These are phyloP conservation scores for Eucidaris tribuloides DNA, from an alignment of 35 echinoderm and acorn worm genomes.

Conservation along the genomic window DNA sequence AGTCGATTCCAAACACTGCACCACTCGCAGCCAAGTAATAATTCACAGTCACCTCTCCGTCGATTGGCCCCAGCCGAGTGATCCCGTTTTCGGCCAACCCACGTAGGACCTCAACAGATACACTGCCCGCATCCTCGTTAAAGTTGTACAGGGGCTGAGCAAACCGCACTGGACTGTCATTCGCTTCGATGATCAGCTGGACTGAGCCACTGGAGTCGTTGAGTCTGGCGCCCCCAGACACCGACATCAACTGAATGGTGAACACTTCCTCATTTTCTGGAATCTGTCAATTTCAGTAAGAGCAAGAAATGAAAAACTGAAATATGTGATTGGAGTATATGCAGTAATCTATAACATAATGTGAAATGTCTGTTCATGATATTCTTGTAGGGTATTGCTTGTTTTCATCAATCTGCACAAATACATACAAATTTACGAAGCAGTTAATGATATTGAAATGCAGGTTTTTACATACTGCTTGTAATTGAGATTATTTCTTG, in stretches of 20 bases:
- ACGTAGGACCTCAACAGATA: conserved; percentile 45
- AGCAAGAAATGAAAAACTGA: too few relatives aligned
- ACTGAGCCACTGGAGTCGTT: conserved; percentile 41
- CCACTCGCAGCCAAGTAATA: conserved; percentile 58
- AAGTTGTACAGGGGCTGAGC: conserved; percentile 63
- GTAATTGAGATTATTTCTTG: too few relatives aligned
- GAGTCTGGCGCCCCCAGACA: conserved; percentile 59
- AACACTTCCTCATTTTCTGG: conserved; percentile 93
- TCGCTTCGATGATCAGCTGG: conserved; percentile 54
- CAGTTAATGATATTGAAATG: too few relatives aligned
- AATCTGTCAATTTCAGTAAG: conserved; percentile 40
- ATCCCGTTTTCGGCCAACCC: conserved; percentile 43
- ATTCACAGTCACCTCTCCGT: conserved; percentile 51
- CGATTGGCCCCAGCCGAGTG: conserved; percentile 47
- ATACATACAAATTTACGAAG: too few relatives aligned
- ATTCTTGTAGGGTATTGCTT: too few relatives aligned
- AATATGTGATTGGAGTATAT: too few relatives aligned
- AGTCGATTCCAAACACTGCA: conserved; percentile 49
- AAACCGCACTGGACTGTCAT: conserved; percentile 91
- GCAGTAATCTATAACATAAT: too few relatives aligned
- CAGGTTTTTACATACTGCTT: too few relatives aligned
- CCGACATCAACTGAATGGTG: conserved; percentile 42
- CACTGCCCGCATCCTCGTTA: conserved; percentile 58
- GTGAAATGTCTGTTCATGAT: too few relatives aligned
- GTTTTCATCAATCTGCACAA: too few relatives aligned